Conservation (phyloP, 2,113 vertebrate species). For the Lasiurus cinereus region DNA sequence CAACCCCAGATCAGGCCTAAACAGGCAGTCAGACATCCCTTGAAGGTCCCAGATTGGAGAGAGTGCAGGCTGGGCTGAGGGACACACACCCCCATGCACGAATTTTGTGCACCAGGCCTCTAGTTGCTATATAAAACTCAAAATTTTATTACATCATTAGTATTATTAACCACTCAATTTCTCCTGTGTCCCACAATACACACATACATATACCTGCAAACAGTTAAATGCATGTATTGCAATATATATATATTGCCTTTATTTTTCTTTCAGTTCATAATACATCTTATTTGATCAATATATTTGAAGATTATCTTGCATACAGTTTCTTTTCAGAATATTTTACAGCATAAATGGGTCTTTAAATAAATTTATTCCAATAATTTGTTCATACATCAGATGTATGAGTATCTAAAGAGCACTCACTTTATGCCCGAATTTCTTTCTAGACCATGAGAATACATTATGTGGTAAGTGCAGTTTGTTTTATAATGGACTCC, state of each 20-base stretch:
- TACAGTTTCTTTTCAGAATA: background rate
- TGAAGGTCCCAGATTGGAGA: no score
- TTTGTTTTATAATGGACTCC: background rate
- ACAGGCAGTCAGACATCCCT: no score
- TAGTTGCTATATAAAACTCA: background rate
- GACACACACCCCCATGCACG: no score
- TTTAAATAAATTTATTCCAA: background rate
- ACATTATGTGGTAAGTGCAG: background rate
- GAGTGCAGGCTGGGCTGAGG: no score
- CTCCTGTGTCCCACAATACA: background rate
- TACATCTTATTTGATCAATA: background rate
- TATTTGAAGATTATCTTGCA: background rate
- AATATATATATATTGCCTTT: background rate
- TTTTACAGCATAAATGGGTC: background rate
- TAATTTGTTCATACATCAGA: background rate
- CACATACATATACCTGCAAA: background rate
- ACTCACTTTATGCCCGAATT: background rate
- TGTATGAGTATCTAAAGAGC: background rate
- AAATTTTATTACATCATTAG: background rate
- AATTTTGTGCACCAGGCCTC: no score
- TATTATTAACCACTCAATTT: background rate
- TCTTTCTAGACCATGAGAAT: background rate
- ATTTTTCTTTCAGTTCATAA: background rate
- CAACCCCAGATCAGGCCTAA: no score
- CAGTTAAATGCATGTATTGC: background rate